Base-by-base conservation (phyloP, 2,113 vertebrate genomes). In the Chascanopsetta lugubris region DNA sequence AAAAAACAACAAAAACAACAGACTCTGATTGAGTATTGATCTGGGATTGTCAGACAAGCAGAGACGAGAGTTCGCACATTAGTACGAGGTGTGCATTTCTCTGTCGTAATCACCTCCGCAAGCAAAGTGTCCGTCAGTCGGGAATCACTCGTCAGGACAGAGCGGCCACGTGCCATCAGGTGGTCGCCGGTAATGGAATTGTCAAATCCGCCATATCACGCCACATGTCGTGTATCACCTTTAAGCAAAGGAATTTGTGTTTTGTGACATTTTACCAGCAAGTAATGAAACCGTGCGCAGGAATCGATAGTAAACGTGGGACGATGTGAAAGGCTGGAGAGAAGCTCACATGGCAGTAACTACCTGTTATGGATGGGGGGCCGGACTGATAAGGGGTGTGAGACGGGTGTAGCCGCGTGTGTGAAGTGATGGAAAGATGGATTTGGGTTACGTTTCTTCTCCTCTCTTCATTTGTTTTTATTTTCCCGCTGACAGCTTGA, bases 11-110 rank as follows among this genome's bases (percentile, higher is more conserved):
- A 61, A 45, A 73, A 54, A n/a, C 9, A 6, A 2, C 4, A 25
- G 4, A 54, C 45, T 87, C 81, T 89, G 85, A 91, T 91, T 79
- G 83, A 77, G 80, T 90, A 90, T 91, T 75, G 91, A 92, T 90
- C 77, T 24, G 34, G 38, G 67, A 77, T 87, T 74, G 76, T 85
- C 83, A 78, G 76, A 85, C 76, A 79, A 85, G 69, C 73, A 48
- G 49, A 75, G 76, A 75, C 77, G 82, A 85, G 61, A 75, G 78
- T 82, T 83, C 69, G 64, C 72, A 73, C 50, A 64, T 36, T 65
- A 50, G 77, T 77, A 72, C 70, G 62, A 70, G 45, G 60, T 53
- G 68, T 24, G 58, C 62, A 63, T 78, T 75, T 66, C 8, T 72
- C 45, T 73, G 54, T 46, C 40, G 61, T 71, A 71, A 79, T 76